Conservation (phyloP, 2,113 vertebrate species). For the Furnarius figulus region DNA sequence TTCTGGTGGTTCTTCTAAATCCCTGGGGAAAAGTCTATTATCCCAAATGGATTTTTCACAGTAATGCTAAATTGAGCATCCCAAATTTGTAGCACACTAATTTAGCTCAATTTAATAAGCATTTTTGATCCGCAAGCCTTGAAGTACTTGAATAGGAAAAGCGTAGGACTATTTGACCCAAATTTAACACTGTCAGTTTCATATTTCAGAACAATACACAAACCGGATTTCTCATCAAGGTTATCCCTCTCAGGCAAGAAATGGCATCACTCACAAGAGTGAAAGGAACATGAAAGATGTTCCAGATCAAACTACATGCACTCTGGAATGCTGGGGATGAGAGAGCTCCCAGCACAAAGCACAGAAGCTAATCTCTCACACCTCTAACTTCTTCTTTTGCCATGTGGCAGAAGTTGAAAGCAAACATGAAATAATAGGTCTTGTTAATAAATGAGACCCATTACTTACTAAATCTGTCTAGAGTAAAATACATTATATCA, state of each 20-base stretch:
- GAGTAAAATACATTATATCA: background rate
- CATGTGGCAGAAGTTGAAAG: background rate
- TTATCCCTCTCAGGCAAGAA: background rate
- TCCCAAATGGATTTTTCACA: conserved; percentile 64
- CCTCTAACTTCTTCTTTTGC: background rate
- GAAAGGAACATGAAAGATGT: background rate
- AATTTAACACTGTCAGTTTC: background rate
- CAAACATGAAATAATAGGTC: background rate
- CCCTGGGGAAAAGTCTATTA: conserved; percentile 42
- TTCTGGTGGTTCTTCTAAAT: background rate
- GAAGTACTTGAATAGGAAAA: background rate
- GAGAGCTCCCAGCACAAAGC: background rate
- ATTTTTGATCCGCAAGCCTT: conserved; percentile 2
- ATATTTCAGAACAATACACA: background rate
- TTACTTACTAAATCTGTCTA: background rate
- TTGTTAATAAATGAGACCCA: background rate
- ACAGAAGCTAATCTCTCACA: background rate
- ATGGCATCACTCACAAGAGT: background rate
- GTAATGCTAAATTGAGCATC: conserved; percentile 51
- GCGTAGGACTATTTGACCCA: background rate
- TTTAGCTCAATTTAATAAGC: conserved; percentile 50
- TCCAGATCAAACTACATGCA: background rate
- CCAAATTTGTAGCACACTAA: conserved; percentile 39
- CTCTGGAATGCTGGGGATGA: background rate
- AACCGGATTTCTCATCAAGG: background rate